phyloP scores from a whole-genome alignment of 2,797 vertebrate species.

The Scolopax bukidnonensis region DNA sequence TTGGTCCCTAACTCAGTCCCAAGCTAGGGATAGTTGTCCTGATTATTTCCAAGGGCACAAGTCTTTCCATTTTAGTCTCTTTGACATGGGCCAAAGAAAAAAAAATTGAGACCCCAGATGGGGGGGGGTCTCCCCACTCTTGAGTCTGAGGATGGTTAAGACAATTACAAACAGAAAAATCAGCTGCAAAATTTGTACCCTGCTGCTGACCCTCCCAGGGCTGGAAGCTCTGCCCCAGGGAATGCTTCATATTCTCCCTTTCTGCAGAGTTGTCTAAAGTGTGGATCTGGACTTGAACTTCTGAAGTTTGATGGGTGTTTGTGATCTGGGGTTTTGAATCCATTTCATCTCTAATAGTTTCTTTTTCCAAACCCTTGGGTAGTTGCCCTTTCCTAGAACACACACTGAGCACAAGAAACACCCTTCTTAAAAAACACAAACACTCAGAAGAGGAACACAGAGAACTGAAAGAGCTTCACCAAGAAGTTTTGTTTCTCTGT shows the following conservation, averaged over 20 bases:
- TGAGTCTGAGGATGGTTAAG: background rate
- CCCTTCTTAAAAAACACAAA: conserved; percentile 48
- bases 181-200: background rate
- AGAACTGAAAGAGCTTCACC: conserved; percentile 43
- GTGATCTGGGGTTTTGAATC: background rate
- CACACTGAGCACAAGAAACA: background rate
- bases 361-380: conserved; percentile 1
- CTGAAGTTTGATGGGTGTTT: background rate
- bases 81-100: background rate
- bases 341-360: background rate
- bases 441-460: conserved; percentile 9
- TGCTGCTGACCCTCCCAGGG: background rate
- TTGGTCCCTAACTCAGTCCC: background rate
- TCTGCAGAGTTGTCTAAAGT: background rate
- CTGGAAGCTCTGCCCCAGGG: background rate
- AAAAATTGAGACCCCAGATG: background rate
- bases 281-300: background rate
- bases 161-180: background rate
- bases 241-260: background rate
- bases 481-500: conserved; percentile 50
- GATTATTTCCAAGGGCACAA: background rate
- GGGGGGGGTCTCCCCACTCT: background rate
- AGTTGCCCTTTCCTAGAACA: conserved; percentile 30
- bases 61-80: background rate
- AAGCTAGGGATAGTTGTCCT: background rate